Base-by-base conservation (phyloP, 2,797 vertebrate species). In the Synaphobranchus kaupii region DNA sequence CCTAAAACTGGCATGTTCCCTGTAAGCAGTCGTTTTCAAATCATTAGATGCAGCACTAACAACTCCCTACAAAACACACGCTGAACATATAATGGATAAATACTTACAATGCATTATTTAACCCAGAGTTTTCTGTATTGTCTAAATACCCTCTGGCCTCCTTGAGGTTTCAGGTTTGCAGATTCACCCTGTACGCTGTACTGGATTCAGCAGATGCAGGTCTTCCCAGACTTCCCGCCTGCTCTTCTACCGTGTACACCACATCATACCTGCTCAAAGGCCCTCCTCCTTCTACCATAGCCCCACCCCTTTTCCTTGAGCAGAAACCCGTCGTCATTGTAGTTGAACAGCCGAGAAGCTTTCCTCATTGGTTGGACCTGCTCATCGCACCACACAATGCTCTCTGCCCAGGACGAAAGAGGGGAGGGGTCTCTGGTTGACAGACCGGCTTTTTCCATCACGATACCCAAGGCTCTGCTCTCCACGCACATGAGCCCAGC, bases 261-360 rank as follows among this genome's bases (percentile, higher is more conserved):
- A 39, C 48, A 94, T 90, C 94, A 95, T 94, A 95, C 94, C 95
- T 95, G 95, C 94, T 94, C 93, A 95, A 94, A 95, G 13, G 15
- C 31, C 73, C 73, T 34, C 10, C 91, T 47, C 90, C 91, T 58
- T 93, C 68, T 50, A 52, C 93, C 91, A 93, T 90, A 88, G 71
- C 73, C 50, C 86, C 34, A 4, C 73, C 73, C 73, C 73, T 90
- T 86, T 91, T 31, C 10, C 48, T 47, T 56, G 91, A 88, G 88
- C 84, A 71, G 68, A 12, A 15, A 3, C 68, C 68, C n/a, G 3
- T 34, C 9, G 60, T 25, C 9, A 28, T 31, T n/a, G 28, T 28
- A 71, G n/a, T 1, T 58, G 56, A 58, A 58, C 56, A 58, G 39
- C 34, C 15, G 3, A 44, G 39, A 15, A 34, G 73, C 73, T 73